Conservation (phyloP, 2,113 vertebrate species). For the Nyctereutes procyonoides region DNA sequence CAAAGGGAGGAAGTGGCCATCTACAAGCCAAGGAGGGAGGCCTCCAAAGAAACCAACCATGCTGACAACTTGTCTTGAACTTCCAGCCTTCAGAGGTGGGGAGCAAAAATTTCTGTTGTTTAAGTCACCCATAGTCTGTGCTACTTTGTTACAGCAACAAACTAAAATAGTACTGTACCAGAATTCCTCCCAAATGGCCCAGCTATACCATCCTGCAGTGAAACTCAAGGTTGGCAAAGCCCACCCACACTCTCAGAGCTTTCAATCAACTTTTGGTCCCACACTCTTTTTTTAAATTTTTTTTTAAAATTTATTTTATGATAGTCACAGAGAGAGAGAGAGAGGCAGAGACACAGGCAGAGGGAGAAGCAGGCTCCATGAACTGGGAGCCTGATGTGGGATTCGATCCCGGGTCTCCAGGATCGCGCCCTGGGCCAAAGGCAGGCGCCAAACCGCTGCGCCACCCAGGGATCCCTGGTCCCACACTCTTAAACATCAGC, state of each 20-base stretch:
- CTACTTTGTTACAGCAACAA: background rate
- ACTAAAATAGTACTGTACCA: background rate
- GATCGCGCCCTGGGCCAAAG: too few species aligned
- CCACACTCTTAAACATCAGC: constrained; percentile 4
- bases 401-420: too few species aligned
- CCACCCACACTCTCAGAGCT: background rate
- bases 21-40: background rate
- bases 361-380: too few species aligned
- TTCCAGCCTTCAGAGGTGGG: background rate
- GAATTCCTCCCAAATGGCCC: background rate
- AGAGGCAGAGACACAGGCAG: too few species aligned
- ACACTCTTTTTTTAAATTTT: too few species aligned
- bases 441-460: too few species aligned
- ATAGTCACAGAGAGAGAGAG: too few species aligned
- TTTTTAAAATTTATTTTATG: too few species aligned
- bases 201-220: background rate
- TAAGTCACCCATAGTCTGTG: background rate
- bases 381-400: too few species aligned
- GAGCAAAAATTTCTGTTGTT: background rate
- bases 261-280: background rate
- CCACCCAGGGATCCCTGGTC: too few species aligned
- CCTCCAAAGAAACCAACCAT: background rate
- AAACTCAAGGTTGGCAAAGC: background rate
- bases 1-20: background rate
- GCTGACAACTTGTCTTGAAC: background rate